Base-by-base conservation (phyloP, 2,888 invertebrate genomes). In the Aleiodes testaceus region DNA sequence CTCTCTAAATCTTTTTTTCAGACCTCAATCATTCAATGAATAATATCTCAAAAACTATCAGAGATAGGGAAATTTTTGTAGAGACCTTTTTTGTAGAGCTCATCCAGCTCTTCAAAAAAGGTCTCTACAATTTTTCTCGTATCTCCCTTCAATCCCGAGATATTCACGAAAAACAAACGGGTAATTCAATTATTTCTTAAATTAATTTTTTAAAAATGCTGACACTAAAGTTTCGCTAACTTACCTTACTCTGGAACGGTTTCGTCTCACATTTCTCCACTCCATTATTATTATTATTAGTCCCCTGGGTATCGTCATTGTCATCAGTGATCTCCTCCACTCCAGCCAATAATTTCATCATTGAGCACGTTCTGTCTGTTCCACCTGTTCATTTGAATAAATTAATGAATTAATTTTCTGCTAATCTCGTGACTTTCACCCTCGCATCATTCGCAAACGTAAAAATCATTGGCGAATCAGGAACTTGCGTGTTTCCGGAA, bases 331-430 rank as follows among this genome's bases (percentile, higher is more conserved):
- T 78, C 75, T 82, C 80, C 78, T 83, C 86, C 63, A 86, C 85
- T 63, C 85, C 86, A 53, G 87, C 85, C 78, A 87, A 74, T 85
- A 87, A 78, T 86, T 86, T 87, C 87, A 87, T 87, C 84, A 86
- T 87, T 78, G 81, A 80, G 75, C 71, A 65, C 66, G 7, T 1
- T 11, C 42, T 42, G 65, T 45, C 64, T 63, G 47, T 50, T n/a
- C 4, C 50, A 44, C 18, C 74, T 73, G 61, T 49, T 47, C 16
- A 47, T 45, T 59, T 4, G 18, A 71, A 55, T 22, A 36, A 52
- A 16, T 16, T 49, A 16, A 36, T n/a, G 9, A 1, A 36, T 11
- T 61, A 14, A 14, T 3, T 47, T 47, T 12, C 2, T 47, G 47
- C 0, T 45, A 42, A 59, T 45, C 12, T 30, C n/a, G 3, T 53